Conservation (phyloP, 2,113 vertebrate species). For the Salvelinus fontinalis region DNA sequence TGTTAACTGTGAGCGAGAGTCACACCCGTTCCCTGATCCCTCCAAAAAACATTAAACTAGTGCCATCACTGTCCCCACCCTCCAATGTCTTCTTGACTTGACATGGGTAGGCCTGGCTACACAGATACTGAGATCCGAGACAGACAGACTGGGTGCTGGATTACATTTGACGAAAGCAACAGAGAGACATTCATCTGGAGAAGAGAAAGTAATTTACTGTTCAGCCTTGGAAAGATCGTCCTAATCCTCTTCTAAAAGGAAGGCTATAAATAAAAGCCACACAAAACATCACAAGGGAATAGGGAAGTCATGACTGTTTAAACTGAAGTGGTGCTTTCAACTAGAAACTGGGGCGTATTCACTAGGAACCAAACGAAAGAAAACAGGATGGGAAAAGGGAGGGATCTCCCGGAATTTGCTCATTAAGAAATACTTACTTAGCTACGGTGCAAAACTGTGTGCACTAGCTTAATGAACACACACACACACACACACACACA, state of each 20-base stretch:
- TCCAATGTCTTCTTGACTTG: no score
- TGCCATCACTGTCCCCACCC: neutral
- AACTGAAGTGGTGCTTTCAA: neutral
- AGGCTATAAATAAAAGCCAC: neutral
- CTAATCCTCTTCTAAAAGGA: conserved; percentile 52
- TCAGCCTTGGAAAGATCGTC: conserved; percentile 39
- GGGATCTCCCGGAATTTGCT: no score
- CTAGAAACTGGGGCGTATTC: neutral
- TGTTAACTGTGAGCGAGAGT: no score
- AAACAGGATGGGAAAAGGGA: no score
- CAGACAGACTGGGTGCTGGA: conserved; percentile 19
- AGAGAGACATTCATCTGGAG: conserved; percentile 49
- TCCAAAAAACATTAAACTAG: conserved; percentile 11
- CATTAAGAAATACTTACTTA: no score
- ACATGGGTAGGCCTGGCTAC: no score
- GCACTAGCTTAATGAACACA: no score
- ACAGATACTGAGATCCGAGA: neutral
- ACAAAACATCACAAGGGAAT: no score
- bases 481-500: no score
- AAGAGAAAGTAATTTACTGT: conserved; percentile 43
- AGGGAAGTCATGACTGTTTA: no score
- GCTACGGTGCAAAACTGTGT: no score
- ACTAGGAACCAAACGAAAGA: no score
- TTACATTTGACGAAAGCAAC: conserved; percentile 43
- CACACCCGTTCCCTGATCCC: neutral